Evolutionary conservation across 2,888 invertebrate species (phyloP), one percentile per base, ranked within the genome.

Genomic region (Cataglyphis livida): DNA sequence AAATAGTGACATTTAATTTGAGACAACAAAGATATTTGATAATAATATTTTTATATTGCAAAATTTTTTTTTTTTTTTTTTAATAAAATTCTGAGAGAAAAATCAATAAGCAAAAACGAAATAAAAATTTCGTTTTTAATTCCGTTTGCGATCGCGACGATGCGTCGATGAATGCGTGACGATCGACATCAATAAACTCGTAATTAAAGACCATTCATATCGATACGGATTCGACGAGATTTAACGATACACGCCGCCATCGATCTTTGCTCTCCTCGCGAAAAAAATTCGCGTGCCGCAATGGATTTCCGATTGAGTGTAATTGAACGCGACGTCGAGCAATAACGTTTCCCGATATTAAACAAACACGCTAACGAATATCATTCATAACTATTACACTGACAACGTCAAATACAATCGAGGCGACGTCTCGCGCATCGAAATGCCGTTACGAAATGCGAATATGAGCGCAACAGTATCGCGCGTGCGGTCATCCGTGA

Each of bases 141-240:
- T 21, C 41, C 28, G 32, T 25, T 51, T 7, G 48, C 1, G 48
- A 2, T 12, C 25, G 35, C 4, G 38, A 66, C 6, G 18, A 35
- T 18, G 35, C 4, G 32, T 35, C 32, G 65, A 18, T 65, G 75
- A 66, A 66, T 10, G 65, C n/a, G 59, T 32, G 57, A 35, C 0
- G 32, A 35, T 35, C 32, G 32, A 61, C 78, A 28, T 65, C 66
- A 48, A 78, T 78, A 68, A 78, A 48, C 65, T 35, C 51, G 68
- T 68, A 78, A 82, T 82, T 78, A 68, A 76, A 75, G 78, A 48
- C 51, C 59, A 75, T 78, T 82, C 64, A 66, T 44, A 54, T 9
- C 32, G 76, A 21, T 51, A n/a, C 41, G 65, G 41, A 41, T 21
- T 54, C 28, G 41, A 12, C 51, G 25, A 12, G 51, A n/a, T 64